Conservation (phyloP, 1,140 invertebrate genomes). For the Latrodectus geometricus region DNA sequence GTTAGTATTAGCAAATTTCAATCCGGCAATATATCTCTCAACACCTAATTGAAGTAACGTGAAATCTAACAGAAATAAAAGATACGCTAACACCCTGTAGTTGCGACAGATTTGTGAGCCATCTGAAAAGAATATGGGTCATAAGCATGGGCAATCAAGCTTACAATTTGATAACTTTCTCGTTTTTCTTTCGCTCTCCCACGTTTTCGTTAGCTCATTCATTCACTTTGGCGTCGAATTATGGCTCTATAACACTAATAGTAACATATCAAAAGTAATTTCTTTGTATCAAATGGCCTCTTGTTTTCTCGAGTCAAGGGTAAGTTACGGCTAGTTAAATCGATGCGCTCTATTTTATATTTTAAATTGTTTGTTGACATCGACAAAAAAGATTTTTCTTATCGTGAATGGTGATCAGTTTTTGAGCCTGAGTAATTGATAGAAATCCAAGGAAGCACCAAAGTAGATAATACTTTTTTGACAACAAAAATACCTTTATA, state of each 20-base stretch:
- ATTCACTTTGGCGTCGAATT: background rate
- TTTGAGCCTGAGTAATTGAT: too few species aligned
- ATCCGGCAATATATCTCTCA: too few species aligned
- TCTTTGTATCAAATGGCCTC: background rate
- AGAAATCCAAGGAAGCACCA: too few species aligned
- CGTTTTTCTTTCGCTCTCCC: constrained; percentile 40
- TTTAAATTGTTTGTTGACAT: background rate
- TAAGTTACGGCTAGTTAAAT: background rate
- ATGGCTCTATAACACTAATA: background rate
- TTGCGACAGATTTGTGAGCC: background rate
- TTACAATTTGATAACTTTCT: constrained; percentile 43
- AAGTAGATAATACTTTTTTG: too few species aligned
- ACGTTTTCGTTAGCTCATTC: constrained; percentile 38
- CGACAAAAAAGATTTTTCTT: too few species aligned
- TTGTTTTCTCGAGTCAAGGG: background rate
- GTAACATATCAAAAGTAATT: too few species aligned
- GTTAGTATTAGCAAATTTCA: too few species aligned
- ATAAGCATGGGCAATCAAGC: constrained; percentile 53
- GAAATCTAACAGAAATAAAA: too few species aligned
- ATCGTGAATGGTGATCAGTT: too few species aligned
- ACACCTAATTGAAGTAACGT: too few species aligned
- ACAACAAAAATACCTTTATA: too few species aligned
- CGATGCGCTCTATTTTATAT: background rate
- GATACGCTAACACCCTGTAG: background rate
- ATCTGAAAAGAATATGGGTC: constrained; percentile 40